phyloP scores from a whole-genome alignment of 2,797 vertebrate genomes.

The Gymnodraco acuticeps region DNA sequence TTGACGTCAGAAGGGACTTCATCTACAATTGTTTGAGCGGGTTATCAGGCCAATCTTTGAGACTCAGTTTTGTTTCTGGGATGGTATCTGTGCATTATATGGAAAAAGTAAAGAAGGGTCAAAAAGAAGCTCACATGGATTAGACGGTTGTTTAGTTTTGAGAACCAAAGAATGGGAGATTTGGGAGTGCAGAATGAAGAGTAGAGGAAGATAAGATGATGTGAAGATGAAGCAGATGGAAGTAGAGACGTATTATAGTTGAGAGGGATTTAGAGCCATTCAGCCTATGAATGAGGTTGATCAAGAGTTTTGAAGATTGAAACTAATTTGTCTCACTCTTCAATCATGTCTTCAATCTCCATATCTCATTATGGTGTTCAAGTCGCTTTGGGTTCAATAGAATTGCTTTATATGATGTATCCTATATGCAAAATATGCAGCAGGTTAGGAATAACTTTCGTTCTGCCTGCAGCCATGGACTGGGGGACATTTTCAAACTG shows the following conservation, averaged over 20 bases:
- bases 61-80: not conserved
- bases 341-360: not conserved
- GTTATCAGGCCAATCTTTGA: conserved; percentile 2
- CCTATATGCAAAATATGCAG: not conserved
- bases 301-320: conserved; percentile 21
- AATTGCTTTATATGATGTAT: not conserved
- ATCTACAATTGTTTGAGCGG: conserved; percentile 8
- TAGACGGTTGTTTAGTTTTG: not conserved
- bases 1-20: not conserved
- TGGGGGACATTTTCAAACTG: conserved; percentile 66
- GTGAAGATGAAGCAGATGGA: conserved; percentile 13
- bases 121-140: conserved; percentile 1
- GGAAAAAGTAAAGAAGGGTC: not conserved
- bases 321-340: not conserved
- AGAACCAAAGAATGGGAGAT: not conserved
- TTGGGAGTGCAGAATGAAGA: no score
- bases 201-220: no score
- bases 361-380: not conserved
- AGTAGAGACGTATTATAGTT: not conserved
- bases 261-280: not conserved
- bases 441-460: not conserved
- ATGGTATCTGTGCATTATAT: not conserved
- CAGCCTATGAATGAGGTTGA: conserved; percentile 16
- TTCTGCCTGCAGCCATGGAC: conserved; percentile 58
- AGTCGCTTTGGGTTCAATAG: not conserved